These are phyloP conservation scores for Gallinago jamesoni DNA, from an alignment of 2,113 vertebrate species.

Conservation along the genomic window DNA sequence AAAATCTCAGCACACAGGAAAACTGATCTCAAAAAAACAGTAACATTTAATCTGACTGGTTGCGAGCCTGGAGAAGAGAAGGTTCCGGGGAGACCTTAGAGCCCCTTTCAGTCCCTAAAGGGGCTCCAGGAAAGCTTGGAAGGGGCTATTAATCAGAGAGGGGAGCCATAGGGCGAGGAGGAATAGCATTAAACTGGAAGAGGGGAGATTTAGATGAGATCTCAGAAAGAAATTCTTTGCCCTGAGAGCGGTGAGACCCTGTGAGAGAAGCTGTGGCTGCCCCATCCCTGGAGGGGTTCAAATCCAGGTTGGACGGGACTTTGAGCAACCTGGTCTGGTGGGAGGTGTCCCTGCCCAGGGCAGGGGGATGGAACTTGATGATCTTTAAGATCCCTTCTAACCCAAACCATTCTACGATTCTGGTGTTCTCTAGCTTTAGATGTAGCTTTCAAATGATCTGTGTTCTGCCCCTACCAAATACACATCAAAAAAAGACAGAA, in stretches of 20 bases:
- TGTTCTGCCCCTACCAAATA: neutral
- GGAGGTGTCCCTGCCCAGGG: neutral
- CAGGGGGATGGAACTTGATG: neutral
- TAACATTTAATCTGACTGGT: accelerated
- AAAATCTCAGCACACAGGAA: neutral
- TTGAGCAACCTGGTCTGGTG: neutral
- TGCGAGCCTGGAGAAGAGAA: neutral
- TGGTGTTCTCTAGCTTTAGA: neutral
- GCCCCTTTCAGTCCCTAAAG: neutral
- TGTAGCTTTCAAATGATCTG: neutral
- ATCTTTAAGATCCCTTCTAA: neutral
- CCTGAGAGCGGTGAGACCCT: neutral
- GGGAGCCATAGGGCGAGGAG: neutral
- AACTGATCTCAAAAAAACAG: no score
- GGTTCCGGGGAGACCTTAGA: neutral
- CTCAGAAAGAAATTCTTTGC: neutral
- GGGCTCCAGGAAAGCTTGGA: neutral
- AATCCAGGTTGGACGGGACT: neutral
- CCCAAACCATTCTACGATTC: neutral
- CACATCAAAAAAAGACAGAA: neutral
- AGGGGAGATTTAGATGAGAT: neutral
- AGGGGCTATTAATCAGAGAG: neutral
- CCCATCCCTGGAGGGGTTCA: neutral
- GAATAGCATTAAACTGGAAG: no score
- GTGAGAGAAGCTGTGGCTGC: neutral